phyloP scores from a whole-genome alignment of 2,888 invertebrate species.

The Argyresthia albistria region DNA sequence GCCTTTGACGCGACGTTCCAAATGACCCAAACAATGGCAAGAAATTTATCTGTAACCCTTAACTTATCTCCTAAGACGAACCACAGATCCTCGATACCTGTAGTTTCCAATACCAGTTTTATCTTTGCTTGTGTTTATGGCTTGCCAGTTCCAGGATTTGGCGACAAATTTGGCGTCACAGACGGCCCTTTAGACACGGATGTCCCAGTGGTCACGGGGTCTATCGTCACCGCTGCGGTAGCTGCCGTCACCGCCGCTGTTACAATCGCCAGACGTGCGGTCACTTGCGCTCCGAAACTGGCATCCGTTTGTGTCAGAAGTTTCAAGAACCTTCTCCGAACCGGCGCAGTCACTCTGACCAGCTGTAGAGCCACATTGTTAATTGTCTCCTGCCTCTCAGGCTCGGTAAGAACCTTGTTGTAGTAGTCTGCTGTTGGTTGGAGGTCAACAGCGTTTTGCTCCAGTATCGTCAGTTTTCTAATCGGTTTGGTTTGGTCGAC shows the following conservation, averaged over 20 bases:
- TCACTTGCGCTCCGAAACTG: slow-evolving; percentile 79
- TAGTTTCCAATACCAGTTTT: too few relatives aligned
- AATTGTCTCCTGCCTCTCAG: slow-evolving; percentile 25
- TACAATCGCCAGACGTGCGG: slow-evolving; percentile 13
- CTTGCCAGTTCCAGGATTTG: too few relatives aligned
- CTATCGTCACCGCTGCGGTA: too few relatives aligned
- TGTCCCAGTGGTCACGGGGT: too few relatives aligned
- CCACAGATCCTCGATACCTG: too few relatives aligned
- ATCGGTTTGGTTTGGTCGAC: slow-evolving; percentile 7
- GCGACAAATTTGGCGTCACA: too few relatives aligned
- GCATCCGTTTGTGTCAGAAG: slow-evolving; percentile 83
- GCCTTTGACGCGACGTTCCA: too few relatives aligned
- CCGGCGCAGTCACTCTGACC: slow-evolving; percentile 38
- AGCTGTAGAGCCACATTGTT: slow-evolving; percentile 15
- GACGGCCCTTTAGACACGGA: too few relatives aligned
- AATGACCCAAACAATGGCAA: too few relatives aligned
- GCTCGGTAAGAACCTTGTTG: slow-evolving; percentile 67
- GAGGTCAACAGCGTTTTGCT: slow-evolving; percentile 12
- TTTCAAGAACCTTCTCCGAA: slow-evolving; percentile 83
- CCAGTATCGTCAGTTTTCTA: not conserved
- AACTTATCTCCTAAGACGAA: too few relatives aligned
- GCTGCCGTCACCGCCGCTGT: not conserved
- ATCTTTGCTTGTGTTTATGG: too few relatives aligned
- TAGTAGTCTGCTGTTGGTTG: slow-evolving; percentile 81
- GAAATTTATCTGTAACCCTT: too few relatives aligned